Percentiles rank a stretch among this genome's conserved stretches.
phyloP scores from a whole-genome alignment of 2,888 invertebrate species.

The Patella ulyssiponensis region DNA sequence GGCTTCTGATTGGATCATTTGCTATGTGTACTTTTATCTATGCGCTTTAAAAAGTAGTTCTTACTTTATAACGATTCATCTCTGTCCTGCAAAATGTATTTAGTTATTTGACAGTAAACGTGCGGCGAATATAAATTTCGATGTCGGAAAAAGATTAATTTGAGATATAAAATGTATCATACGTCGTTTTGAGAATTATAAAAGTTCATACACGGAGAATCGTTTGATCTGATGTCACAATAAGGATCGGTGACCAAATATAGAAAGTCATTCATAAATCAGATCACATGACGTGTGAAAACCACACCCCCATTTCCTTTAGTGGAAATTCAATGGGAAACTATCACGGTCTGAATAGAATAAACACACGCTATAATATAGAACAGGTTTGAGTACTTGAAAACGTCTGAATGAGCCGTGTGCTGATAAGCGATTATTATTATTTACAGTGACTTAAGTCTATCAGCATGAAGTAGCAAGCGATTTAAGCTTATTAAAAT shows the following conservation, averaged over 20 bases:
- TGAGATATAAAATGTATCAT: not conserved
- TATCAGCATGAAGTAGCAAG: no score
- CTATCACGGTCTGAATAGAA: no score
- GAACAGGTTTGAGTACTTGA: no score
- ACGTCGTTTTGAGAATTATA: not conserved
- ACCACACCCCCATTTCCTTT: not conserved
- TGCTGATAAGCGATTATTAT: no score
- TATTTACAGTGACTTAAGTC: no score
- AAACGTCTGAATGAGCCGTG: no score
- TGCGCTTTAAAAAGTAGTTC: not conserved
- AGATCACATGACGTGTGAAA: not conserved
- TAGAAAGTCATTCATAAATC: slow-evolving; percentile 8
- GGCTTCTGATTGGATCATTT: not conserved
- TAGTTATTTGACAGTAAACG: not conserved
- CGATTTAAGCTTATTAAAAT: no score
- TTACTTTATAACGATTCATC: not conserved
- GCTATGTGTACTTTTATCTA: not conserved
- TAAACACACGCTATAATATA: no score
- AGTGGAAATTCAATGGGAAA: not conserved
- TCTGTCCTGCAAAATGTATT: not conserved
- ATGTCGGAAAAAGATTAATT: not conserved
- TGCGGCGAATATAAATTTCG: no score
- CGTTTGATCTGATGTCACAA: not conserved
- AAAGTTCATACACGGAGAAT: not conserved
- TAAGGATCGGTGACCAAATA: slow-evolving; percentile 8